Conservation (phyloP, 2,888 invertebrate species). For the Hypomecis punctinalis region DNA sequence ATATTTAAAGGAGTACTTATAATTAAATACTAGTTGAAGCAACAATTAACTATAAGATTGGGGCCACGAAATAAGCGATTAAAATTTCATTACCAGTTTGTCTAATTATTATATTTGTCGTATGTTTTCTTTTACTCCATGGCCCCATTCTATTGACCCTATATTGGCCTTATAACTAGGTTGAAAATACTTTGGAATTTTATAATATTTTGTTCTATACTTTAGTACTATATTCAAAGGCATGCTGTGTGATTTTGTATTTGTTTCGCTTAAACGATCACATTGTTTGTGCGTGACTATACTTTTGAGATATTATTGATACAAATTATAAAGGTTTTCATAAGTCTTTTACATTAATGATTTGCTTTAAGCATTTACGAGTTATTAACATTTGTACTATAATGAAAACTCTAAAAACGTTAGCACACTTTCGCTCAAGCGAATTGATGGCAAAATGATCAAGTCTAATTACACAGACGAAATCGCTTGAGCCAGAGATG, state of each 20-base stretch:
- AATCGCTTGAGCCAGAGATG: neutral
- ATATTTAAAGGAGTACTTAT: constrained; percentile 63
- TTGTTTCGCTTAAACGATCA: constrained; percentile 58
- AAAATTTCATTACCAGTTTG: neutral
- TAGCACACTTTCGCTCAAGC: constrained; percentile 1
- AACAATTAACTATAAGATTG: constrained; percentile 47
- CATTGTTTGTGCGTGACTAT: constrained; percentile 73
- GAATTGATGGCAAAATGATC: neutral
- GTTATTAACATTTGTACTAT: constrained; percentile 7
- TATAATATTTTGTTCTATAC: constrained; percentile 42
- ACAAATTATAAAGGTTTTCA: constrained; percentile 13
- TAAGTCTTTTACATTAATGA: constrained; percentile 7
- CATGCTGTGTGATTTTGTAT: constrained; percentile 53
- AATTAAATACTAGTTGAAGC: constrained; percentile 72
- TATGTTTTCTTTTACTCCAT: constrained; percentile 4
- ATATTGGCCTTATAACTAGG: constrained; percentile 57
- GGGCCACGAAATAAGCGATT: constrained; percentile 13
- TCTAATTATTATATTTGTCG: neutral
- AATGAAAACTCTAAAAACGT: neutral
- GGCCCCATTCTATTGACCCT: constrained; percentile 15
- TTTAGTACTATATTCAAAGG: constrained; percentile 55
- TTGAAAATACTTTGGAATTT: constrained; percentile 59
- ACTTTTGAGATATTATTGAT: constrained; percentile 36
- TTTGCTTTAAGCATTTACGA: constrained; percentile 5
- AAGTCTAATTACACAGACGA: no score